Evolutionary conservation across 2,888 invertebrate genomes (phyloP).

Genomic region (Protonemura montana): DNA sequence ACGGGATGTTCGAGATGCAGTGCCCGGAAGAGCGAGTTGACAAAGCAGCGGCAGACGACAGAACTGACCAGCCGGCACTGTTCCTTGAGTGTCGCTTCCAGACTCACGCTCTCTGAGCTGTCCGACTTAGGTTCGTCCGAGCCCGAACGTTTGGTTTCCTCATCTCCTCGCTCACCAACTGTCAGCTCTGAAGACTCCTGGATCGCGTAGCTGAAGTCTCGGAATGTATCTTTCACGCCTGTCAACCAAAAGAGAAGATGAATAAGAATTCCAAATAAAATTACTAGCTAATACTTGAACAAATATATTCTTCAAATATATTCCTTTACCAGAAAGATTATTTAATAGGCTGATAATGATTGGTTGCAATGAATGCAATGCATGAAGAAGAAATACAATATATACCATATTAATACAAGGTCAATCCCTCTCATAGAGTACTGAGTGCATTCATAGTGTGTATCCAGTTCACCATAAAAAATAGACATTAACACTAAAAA

Average conservation of each 20-base stretch:
- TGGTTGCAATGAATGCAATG: no score
- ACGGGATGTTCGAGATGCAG: conserved; percentile 67
- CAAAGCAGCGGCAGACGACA: conserved; percentile 70
- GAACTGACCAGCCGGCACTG: conserved; percentile 68
- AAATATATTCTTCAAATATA: no score
- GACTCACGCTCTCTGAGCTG: conserved; percentile 54
- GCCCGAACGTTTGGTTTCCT: conserved; percentile 1
- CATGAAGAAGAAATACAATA: no score
- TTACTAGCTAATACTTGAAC: no score
- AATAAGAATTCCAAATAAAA: no score
- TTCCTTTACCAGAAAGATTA: no score
- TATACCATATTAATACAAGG: no score
- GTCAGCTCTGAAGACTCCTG: background rate
- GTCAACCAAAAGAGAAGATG: background rate
- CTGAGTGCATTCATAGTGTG: no score
- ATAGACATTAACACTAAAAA: no score
- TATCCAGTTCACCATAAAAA: no score
- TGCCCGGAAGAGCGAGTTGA: conserved; percentile 68
- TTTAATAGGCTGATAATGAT: no score
- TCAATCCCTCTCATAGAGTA: no score
- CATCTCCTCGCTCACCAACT: background rate
- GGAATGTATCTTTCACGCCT: background rate
- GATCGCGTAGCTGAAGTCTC: background rate
- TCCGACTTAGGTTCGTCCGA: conserved; percentile 60
- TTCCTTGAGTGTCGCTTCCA: conserved; percentile 60